These are phyloP conservation scores for Stylophora pistillata DNA, from an alignment of 64 coral and sea anemone genomes.

Conservation along the genomic window DNA sequence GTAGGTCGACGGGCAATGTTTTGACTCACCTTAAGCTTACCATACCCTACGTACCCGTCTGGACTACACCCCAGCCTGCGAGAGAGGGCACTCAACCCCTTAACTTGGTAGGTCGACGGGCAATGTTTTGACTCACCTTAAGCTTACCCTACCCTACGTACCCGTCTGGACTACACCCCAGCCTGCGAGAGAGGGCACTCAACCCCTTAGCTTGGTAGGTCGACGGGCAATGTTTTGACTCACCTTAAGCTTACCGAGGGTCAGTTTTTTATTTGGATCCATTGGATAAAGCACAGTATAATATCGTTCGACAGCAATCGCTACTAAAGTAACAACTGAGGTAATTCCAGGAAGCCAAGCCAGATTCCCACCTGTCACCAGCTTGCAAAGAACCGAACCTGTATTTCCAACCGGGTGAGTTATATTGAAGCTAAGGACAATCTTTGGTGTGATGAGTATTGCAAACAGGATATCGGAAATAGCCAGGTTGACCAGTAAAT, in stretches of 20 bases:
- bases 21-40: background rate
- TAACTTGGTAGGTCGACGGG: too few relatives aligned
- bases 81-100: too few relatives aligned
- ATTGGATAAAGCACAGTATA: conserved; percentile 1
- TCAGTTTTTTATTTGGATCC: background rate
- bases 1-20: too few relatives aligned
- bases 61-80: too few relatives aligned
- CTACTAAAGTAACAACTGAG: background rate
- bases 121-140: background rate
- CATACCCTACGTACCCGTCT: too few relatives aligned
- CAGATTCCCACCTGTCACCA: background rate
- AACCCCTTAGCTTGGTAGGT: too few relatives aligned
- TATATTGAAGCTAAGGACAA: background rate
- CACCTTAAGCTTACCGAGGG: background rate
- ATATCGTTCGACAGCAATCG: conserved; percentile 24
- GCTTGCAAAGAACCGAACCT: background rate
- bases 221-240: too few relatives aligned
- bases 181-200: too few relatives aligned
- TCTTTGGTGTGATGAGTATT: background rate
- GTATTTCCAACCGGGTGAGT: conserved; percentile 1
- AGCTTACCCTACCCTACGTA: too few relatives aligned
- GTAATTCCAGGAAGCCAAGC: conserved; percentile 18
- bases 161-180: too few relatives aligned
- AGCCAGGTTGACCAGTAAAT: conserved; percentile 17
- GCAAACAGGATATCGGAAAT: background rate